phyloP scores from a whole-genome alignment of 2,888 invertebrate genomes.

The Alsophila aescularia region DNA sequence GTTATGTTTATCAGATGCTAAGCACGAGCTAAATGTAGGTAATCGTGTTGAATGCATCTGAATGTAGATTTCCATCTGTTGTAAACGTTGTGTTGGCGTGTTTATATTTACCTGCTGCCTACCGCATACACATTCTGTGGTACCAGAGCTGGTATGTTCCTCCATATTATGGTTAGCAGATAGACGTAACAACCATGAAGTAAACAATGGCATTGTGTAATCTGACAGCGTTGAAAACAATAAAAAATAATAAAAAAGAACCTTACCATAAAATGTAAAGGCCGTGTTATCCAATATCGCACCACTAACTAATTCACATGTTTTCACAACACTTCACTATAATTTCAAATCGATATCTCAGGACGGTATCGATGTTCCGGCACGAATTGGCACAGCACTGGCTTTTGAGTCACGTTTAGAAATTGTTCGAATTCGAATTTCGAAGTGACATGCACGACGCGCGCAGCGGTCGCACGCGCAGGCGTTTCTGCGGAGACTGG shows the following conservation, averaged over 20 bases:
- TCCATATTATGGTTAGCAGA: slow-evolving; percentile 4
- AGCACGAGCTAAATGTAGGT: slow-evolving; percentile 15
- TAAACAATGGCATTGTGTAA: slow-evolving; percentile 21
- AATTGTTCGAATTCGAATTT: slow-evolving; percentile 51
- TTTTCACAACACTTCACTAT: slow-evolving; percentile 62
- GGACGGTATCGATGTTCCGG: slow-evolving; percentile 53
- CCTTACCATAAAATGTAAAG: slow-evolving; percentile 71
- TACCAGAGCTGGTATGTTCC: background rate
- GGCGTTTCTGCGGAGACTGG: slow-evolving; percentile 68
- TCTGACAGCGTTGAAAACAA: background rate
- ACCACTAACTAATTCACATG: slow-evolving; percentile 61
- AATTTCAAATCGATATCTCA: slow-evolving; percentile 45
- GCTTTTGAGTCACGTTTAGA: slow-evolving; percentile 59
- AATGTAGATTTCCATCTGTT: slow-evolving; percentile 23
- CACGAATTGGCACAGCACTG: slow-evolving; percentile 59
- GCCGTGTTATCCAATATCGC: slow-evolving; percentile 53
- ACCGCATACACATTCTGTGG: background rate
- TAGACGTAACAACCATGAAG: slow-evolving; percentile 1
- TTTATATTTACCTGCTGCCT: slow-evolving; percentile 3
- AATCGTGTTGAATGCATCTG: slow-evolving; percentile 6
- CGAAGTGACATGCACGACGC: slow-evolving; percentile 47
- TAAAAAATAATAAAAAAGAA: slow-evolving; percentile 53
- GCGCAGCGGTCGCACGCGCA: slow-evolving; percentile 52
- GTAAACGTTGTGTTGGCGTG: slow-evolving; percentile 11
- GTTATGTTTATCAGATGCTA: slow-evolving; percentile 16